phyloP scores from a whole-genome alignment of 2,797 vertebrate genomes.

The Vireo griseus region DNA sequence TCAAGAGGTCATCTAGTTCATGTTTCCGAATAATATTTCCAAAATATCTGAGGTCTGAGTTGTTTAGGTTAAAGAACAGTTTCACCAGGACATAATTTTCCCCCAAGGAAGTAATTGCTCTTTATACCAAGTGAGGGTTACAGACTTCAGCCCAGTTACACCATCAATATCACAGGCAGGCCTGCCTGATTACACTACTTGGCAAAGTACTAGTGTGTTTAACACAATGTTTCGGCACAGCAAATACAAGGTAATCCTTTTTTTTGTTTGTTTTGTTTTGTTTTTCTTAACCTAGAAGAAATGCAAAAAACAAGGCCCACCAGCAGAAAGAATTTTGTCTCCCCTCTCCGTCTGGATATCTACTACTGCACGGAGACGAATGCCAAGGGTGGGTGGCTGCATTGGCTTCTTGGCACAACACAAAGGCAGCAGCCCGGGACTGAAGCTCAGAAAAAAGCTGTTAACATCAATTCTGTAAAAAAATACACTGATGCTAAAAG shows the following conservation, averaged over 20 bases:
- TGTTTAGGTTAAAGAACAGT: background rate
- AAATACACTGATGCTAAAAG: background rate
- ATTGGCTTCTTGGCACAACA: fast-evolving
- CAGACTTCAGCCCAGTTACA: background rate
- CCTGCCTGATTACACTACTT: background rate
- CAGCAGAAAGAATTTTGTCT: background rate
- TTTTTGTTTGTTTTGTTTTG: background rate
- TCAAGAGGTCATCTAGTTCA: background rate
- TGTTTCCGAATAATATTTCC: background rate
- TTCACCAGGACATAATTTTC: background rate
- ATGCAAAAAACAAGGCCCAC: background rate
- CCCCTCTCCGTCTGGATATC: background rate
- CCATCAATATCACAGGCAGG: background rate
- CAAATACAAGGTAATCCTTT: background rate
- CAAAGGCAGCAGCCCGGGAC: background rate
- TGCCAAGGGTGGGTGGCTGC: background rate
- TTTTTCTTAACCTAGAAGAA: background rate
- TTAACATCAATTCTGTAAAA: background rate
- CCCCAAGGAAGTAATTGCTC: background rate
- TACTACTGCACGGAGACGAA: fast-evolving
- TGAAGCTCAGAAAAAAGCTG: background rate
- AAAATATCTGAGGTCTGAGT: background rate
- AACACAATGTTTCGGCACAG: background rate
- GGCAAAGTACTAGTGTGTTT: background rate
- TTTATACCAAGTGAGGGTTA: background rate